A percentile compares a stretch with the other conserved stretches of the same genome.
phyloP scores from a whole-genome alignment of 2,797 vertebrate species.

The Heteromormyrus szaboi region DNA sequence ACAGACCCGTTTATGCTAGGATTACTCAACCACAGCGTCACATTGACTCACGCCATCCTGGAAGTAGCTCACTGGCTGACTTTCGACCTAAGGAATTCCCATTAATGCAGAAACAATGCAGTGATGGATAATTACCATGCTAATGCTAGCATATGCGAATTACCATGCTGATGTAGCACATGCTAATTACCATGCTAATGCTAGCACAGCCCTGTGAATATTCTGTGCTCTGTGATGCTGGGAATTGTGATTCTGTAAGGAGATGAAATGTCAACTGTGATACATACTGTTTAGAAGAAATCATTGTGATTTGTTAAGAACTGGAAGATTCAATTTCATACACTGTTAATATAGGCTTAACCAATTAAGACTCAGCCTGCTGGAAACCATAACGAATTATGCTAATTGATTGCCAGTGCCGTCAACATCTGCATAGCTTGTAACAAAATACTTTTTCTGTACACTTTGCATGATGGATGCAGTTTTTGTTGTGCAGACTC shows the following conservation, averaged over 20 bases:
- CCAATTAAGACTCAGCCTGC: neutral
- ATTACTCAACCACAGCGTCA: neutral
- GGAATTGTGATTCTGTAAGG: neutral
- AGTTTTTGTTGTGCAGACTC: neutral
- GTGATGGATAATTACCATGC: neutral
- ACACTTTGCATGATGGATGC: neutral
- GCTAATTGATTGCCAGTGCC: slow-evolving; percentile 24
- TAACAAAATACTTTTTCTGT: slow-evolving; percentile 20
- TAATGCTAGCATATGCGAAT: neutral
- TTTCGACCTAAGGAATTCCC: neutral
- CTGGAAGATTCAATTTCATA: neutral
- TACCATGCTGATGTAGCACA: neutral
- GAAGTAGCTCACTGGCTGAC: neutral
- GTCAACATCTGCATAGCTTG: slow-evolving; percentile 19
- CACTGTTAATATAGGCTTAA: neutral
- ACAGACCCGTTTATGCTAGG: neutral
- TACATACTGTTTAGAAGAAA: neutral
- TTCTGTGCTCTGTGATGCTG: neutral
- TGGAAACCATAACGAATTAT: neutral
- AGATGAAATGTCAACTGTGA: neutral
- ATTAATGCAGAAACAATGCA: neutral
- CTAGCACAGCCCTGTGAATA: neutral
- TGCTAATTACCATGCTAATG: neutral
- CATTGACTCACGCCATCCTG: neutral
- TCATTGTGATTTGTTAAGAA: neutral